Base-by-base conservation (phyloP, 2,797 vertebrate species). In the Lutjanus argentimaculatus region DNA sequence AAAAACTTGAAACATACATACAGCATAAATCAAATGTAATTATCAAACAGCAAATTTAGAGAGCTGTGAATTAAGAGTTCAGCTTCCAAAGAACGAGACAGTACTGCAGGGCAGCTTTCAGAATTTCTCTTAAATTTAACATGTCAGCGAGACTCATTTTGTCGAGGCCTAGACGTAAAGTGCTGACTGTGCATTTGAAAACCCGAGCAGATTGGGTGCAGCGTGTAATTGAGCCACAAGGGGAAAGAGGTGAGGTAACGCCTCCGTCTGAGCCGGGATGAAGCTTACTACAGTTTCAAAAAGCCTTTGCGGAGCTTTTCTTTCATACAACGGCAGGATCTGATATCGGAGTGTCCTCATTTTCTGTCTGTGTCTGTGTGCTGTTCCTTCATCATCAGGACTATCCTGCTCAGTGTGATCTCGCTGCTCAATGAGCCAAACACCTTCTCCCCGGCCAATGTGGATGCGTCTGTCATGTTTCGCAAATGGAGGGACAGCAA, bases 401-500 rank as follows among this genome's bases (percentile, higher is more conserved):
- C 98, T 72, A 99, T 99, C 91, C 93, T 99, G 85, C 96, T 99
- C 77, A 99, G 98, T 55, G 98, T 99, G 80, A 99, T 99, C 94
- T 99, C 98, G 46, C 95, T 99, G 94, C 97, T 99, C 92, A 99
- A 99, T 66, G 98, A 99, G 95, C 98, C 98, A 92, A 99, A 99
- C 96, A 99, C 98, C 17, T 99, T 99, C 93, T 99, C 98, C 12
- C 98, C 98, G 1, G 98, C 98, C 83, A 99, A 99, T 0, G 98
- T 99, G 90, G 98, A 99, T 40, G 98, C 98, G 0, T 99, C 98
- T 0, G 98, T 99, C 86, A 99, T 99, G 98, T 99, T 99, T 95
- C 97, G 98, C 88, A 99, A 99, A 93, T 99, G 98, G 98, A 97
- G 98, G 85, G 98, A 99, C 95, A 99, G 98, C 93, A 99, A 99